Evolutionary conservation across 2,797 vertebrate genomes (phyloP), one percentile per base, ranked within the genome.

Genomic region (Meda fulgida): DNA sequence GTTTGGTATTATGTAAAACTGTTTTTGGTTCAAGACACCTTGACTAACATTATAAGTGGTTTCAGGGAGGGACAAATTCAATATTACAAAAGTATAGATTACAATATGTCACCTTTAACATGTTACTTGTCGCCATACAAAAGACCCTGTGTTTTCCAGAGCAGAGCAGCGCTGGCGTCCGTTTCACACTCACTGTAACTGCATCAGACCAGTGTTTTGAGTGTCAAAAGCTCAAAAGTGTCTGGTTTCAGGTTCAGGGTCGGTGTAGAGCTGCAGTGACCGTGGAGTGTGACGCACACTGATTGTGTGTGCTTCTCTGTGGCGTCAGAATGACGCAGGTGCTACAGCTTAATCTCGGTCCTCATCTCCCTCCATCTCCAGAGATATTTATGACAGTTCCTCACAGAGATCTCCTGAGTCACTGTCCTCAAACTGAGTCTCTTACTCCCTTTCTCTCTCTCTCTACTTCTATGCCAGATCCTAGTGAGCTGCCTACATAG

Each of bases 321-420:
- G 71, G n/a, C 63, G 77, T 87, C 77, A 78, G 71, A 67, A 71
- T 89, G 88, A 89, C 29, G 55, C 86, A 83, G 51, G 67, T 31
- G 11, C 65, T 23, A 53, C 21, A 29, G 26, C 80, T 70, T 84
- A 86, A 86, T 85, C 83, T 88, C 76, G 63, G 72, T 67, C 84
- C 71, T 80, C 60, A 71, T 84, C 75, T 86, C 46, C 60, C 78
- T 84, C 67, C 60, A 29, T 80, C 78, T 75, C 63, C 81, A 26
- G 84, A 58, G 66, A 79, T 76, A 81, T 86, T 86, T 86, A 81
- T 85, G 86, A 84, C 86, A 83, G 80, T 83, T 86, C 87, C 86
- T 73, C 43, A 65, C 84, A 86, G 84, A 84, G 88, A 85, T 87
- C 89, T 18, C 63, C 80, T 84, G 87, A 90, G 83, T 87, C 86